Conservation (phyloP, 2,888 invertebrate species). For the Corbicula japonica region DNA sequence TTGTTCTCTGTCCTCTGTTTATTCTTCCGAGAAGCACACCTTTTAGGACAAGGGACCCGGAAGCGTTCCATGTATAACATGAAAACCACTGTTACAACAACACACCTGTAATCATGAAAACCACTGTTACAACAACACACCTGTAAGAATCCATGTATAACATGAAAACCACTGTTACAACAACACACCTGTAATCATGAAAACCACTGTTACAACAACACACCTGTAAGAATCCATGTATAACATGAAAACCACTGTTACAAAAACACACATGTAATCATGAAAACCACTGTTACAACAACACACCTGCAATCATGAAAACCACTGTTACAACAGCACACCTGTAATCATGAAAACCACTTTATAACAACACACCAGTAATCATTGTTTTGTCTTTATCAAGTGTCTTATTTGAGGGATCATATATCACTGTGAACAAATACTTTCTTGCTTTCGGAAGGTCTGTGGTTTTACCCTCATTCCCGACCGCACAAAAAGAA, state of each 20-base stretch:
- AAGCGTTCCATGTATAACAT: slow-evolving; percentile 69
- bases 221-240: slow-evolving; percentile 61
- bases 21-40: slow-evolving; percentile 23
- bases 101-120: slow-evolving; percentile 62
- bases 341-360: slow-evolving; percentile 60
- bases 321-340: slow-evolving; percentile 62
- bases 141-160: slow-evolving; percentile 64
- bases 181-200: slow-evolving; percentile 61
- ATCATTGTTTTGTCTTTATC: too few relatives aligned
- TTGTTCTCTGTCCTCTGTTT: background rate
- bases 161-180: slow-evolving; percentile 65
- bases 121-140: slow-evolving; percentile 64
- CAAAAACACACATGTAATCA: slow-evolving; percentile 61
- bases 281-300: slow-evolving; percentile 53
- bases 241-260: slow-evolving; percentile 69
- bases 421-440: too few relatives aligned
- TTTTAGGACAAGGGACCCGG: slow-evolving; percentile 61
- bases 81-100: slow-evolving; percentile 63
- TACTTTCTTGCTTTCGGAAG: too few relatives aligned
- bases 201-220: slow-evolving; percentile 63
- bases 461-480: too few relatives aligned
- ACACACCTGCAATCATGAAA: slow-evolving; percentile 65
- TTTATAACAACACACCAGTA: too few relatives aligned
- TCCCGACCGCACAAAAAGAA: too few relatives aligned
- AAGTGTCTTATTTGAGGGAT: too few relatives aligned